A percentile compares a stretch with the other conserved stretches of the same genome.
These are phyloP conservation scores for Philaenus spumarius DNA, from an alignment of 1,140 invertebrate species.

Conservation along the genomic window DNA sequence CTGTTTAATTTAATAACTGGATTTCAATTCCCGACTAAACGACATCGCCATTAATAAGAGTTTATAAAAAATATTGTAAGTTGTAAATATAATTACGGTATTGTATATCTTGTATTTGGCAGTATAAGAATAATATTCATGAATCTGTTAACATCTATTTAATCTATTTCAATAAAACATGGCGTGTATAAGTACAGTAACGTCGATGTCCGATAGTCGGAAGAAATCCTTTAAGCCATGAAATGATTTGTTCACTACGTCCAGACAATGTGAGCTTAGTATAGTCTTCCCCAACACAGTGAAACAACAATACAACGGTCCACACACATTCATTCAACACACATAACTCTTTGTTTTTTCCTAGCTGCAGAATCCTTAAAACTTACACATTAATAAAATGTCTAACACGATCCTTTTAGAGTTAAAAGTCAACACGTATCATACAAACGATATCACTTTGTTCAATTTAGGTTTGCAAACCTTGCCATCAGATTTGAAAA, in stretches of 20 bases:
- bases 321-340: not conserved
- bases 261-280: no score
- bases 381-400: not conserved
- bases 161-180: no score
- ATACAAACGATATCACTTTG: not conserved
- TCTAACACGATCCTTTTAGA: not conserved
- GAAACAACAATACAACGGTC: slow-evolving; percentile 7
- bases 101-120: slow-evolving; percentile 12
- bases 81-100: slow-evolving; percentile 5
- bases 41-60: no score
- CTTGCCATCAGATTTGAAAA: slow-evolving; percentile 5
- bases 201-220: no score
- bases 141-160: slow-evolving; percentile 12
- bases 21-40: no score
- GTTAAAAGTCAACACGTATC: not conserved
- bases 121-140: slow-evolving; percentile 16
- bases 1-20: no score
- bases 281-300: no score
- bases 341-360: slow-evolving; percentile 17
- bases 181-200: no score
- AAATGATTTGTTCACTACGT: no score
- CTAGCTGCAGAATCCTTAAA: slow-evolving; percentile 20
- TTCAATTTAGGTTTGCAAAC: slow-evolving; percentile 9
- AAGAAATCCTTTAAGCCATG: no score
- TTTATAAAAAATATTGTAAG: no score